Conservation (phyloP, 1,140 invertebrate species). For the Neotoxoptera formosana region DNA sequence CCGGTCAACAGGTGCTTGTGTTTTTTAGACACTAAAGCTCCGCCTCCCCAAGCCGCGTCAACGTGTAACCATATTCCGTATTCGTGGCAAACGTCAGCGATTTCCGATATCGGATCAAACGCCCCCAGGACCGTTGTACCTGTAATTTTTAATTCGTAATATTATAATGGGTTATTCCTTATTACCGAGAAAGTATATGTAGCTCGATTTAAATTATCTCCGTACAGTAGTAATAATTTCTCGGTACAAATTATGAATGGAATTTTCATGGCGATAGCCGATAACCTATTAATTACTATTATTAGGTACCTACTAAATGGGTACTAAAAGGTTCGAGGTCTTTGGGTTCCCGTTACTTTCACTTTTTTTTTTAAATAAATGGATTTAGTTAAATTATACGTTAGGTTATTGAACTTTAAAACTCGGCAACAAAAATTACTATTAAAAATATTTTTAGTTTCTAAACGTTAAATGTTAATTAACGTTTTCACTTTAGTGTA, state of each 20-base stretch:
- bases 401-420: neutral
- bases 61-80: constrained; percentile 93
- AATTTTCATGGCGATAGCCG: neutral
- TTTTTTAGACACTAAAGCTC: constrained; percentile 83
- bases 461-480: neutral
- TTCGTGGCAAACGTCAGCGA: constrained; percentile 83
- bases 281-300: neutral
- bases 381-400: neutral
- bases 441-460: constrained; percentile 1
- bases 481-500: neutral
- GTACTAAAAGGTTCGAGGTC: neutral
- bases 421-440: neutral
- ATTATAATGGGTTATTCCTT: neutral
- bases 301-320: neutral
- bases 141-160: constrained; percentile 59
- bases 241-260: neutral
- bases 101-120: constrained; percentile 84
- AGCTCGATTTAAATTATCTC: neutral
- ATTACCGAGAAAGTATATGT: neutral
- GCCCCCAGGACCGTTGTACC: constrained; percentile 75
- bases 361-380: constrained; percentile 17
- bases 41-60: constrained; percentile 95
- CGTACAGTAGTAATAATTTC: neutral
- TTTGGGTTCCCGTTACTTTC: neutral
- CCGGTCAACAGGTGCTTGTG: constrained; percentile 81